These are phyloP conservation scores for Agonopterix subpropinquella DNA, from an alignment of 2,888 invertebrate genomes.

Conservation along the genomic window DNA sequence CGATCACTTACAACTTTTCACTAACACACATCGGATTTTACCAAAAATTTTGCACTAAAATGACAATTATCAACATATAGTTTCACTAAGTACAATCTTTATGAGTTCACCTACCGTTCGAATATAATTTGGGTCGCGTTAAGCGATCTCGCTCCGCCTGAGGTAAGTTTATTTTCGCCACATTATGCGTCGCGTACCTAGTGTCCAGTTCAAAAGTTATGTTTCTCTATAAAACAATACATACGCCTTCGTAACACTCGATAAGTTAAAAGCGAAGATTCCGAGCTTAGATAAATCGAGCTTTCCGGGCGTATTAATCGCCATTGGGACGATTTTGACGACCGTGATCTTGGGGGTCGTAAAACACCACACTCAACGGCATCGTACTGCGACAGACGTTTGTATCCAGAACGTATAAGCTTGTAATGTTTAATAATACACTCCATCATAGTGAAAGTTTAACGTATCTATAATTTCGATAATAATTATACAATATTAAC, in stretches of 20 bases:
- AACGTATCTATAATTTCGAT: not conserved
- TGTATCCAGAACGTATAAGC: not conserved
- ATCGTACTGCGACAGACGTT: not conserved
- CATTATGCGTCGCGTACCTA: not conserved
- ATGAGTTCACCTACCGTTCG: not conserved
- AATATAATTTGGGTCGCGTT: not conserved
- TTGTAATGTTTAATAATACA: not conserved
- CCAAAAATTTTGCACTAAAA: not conserved
- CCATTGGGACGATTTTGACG: not conserved
- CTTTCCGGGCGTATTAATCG: not conserved
- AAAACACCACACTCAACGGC: not conserved
- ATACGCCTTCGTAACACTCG: not conserved
- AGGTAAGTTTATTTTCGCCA: not conserved
- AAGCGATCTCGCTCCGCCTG: not conserved
- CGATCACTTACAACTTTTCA: not conserved
- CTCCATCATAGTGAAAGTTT: not conserved
- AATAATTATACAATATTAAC: not conserved
- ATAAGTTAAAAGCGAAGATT: not conserved
- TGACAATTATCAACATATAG: not conserved
- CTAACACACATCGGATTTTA: not conserved
- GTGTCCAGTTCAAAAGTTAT: conserved; percentile 3
- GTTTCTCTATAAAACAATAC: conserved; percentile 3
- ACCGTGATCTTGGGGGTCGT: not conserved
- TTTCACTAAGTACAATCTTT: not conserved
- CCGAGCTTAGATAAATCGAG: not conserved